Percentiles rank a stretch among this genome's conserved stretches.
These are phyloP conservation scores for Tenodera sinensis DNA, from an alignment of 2,888 invertebrate genomes.

Conservation along the genomic window DNA sequence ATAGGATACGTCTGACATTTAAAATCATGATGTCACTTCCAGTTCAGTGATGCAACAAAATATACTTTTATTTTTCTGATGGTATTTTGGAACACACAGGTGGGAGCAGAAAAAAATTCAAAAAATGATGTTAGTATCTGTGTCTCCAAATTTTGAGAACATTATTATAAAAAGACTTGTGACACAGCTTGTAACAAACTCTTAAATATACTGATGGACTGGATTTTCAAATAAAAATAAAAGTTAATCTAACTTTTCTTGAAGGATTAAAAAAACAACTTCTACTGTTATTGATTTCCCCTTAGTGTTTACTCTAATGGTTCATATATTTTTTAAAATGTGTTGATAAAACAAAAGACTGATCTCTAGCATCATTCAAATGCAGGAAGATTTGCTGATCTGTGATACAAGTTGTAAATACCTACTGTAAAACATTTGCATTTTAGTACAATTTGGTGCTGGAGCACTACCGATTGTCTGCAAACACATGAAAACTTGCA, in stretches of 20 bases:
- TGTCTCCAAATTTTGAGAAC: neutral
- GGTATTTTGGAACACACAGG: neutral
- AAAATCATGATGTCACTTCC: conserved; percentile 14
- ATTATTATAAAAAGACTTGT: neutral
- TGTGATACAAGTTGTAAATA: neutral
- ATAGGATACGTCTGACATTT: neutral
- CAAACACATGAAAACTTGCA: neutral
- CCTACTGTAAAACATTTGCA: neutral
- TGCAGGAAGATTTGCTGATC: neutral
- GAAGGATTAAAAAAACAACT: neutral
- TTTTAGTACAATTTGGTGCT: neutral
- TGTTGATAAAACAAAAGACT: neutral
- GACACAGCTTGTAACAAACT: neutral
- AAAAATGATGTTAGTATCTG: neutral
- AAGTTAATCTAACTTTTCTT: neutral
- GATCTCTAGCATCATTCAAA: neutral
- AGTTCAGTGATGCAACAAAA: neutral
- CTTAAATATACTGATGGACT: neutral
- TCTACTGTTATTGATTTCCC: neutral
- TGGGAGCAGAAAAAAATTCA: neutral
- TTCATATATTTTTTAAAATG: neutral
- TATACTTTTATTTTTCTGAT: neutral
- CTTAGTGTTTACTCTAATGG: neutral
- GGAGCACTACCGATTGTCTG: neutral
- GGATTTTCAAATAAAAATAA: neutral